A percentile compares a stretch with the other conserved stretches of the same genome.
Evolutionary conservation across 2,113 vertebrate species (phyloP).

Genomic region (Myiagra hebetior): DNA sequence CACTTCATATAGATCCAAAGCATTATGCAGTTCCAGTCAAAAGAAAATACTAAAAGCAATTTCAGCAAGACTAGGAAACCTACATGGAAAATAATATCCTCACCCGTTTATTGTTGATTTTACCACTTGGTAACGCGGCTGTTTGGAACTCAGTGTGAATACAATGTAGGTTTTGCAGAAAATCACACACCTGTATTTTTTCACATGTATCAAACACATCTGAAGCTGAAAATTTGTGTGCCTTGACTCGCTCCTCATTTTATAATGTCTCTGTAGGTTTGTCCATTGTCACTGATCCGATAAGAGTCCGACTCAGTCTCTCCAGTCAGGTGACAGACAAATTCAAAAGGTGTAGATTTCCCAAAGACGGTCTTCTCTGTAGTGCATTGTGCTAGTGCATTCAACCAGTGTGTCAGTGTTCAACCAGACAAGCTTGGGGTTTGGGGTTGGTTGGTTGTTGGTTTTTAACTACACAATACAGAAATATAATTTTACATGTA

Average conservation of each 20-base stretch:
- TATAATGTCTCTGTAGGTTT: not conserved
- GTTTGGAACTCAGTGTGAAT: constrained; percentile 20
- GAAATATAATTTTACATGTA: constrained; percentile 58
- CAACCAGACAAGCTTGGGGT: constrained; percentile 10
- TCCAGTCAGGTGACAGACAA: constrained; percentile 30
- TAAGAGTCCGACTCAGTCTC: constrained; percentile 20
- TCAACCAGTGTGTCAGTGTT: constrained; percentile 59
- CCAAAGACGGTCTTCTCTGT: constrained; percentile 51
- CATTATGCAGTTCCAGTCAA: not conserved
- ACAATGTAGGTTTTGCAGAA: constrained; percentile 21
- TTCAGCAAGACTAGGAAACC: constrained; percentile 49
- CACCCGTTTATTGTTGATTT: constrained; percentile 55
- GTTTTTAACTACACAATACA: constrained; percentile 54
- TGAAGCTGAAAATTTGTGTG: not conserved
- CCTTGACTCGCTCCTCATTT: constrained; percentile 20
- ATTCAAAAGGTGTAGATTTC: constrained; percentile 42
- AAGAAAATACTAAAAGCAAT: not conserved
- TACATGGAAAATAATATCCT: constrained; percentile 60
- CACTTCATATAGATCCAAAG: not conserved
- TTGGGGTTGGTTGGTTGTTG: not conserved
- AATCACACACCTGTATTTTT: constrained; percentile 6
- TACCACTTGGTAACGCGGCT: not conserved
- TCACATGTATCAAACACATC: not conserved
- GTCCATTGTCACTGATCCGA: not conserved
- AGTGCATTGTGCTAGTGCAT: constrained; percentile 54